phyloP scores from a whole-genome alignment of 2,113 vertebrate genomes.

The Leuciscus idus region DNA sequence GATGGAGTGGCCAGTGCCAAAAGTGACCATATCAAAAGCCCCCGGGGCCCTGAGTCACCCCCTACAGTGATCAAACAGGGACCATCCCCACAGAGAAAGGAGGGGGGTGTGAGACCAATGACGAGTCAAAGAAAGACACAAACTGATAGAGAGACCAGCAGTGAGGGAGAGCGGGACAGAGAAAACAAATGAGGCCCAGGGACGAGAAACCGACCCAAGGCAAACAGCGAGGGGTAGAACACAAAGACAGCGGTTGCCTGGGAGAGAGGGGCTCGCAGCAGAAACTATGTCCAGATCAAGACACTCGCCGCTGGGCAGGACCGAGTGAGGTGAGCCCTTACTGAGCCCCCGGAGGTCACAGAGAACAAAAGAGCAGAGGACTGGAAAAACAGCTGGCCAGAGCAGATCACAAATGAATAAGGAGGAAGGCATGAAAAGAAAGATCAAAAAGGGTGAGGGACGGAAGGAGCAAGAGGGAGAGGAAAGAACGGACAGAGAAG shows the following conservation, averaged over 20 bases:
- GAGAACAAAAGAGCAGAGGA: constrained; percentile 31
- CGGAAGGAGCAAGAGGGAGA: constrained; percentile 61
- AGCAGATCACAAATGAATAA: constrained; percentile 33
- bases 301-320: constrained; percentile 77
- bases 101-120: constrained; percentile 44
- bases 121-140: constrained; percentile 13
- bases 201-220: constrained; percentile 62
- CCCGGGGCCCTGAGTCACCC: constrained; percentile 65
- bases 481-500: constrained; percentile 43
- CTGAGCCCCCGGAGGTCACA: constrained; percentile 63
- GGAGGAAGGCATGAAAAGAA: constrained; percentile 56
- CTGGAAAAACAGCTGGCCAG: constrained; percentile 35
- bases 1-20: constrained; percentile 65
- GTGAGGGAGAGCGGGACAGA: constrained; percentile 11
- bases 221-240: constrained; percentile 88
- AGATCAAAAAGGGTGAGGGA: constrained; percentile 66
- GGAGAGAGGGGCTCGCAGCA: constrained; percentile 81
- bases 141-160: constrained; percentile 52
- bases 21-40: constrained; percentile 69
- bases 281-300: constrained; percentile 89
- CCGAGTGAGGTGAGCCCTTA: constrained; percentile 71
- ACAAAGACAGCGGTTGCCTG: constrained; percentile 86
- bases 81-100: constrained; percentile 55
- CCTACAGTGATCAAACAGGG: constrained; percentile 75
- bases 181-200: constrained; percentile 48